Evolutionary conservation across 37 sponge, comb jelly and placozoan genomes (phyloP), one percentile per base, ranked within the genome.

Genomic region (Cliona cf. orientalis): DNA sequence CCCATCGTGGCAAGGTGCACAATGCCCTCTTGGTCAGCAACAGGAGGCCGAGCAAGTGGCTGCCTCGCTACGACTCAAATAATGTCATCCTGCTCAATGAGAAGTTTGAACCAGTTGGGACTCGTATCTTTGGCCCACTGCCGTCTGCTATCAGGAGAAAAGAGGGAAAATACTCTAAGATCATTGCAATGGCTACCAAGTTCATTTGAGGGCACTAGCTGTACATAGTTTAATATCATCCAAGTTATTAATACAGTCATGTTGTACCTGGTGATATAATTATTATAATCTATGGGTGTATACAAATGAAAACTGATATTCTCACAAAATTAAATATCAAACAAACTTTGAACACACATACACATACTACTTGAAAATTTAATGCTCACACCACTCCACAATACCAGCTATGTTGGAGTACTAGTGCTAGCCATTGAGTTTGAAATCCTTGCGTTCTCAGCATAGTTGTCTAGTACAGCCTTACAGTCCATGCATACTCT

Each of bases 91-190:
- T 92, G 31, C 59, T 92, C 38, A 84, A 92, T 28, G 76, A 88
- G 14, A 92, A 92, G 46, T 53, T 67, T 29, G 89, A 92, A 56
- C 93, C 93, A 5, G 72, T 92, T 11, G 93, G 90, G 28, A 92
- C 93, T n/a, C 79, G 93, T 0, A 84, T 92, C 5, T 59, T 76
- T 17, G 83, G 74, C 6, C 93, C 93, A 9, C 58, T 92, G 4
- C 93, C 93, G 1, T 84, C 93, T 5, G 49, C 72, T 5, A 38
- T 92, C 39, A 69, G 87, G 57, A 65, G 33, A 5, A 83, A 38
- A 62, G 65, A 71, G 34, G 73, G 86, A 14, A 26, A 89, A 68
- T 76, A 68, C 65, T 89, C 90, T 35, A 89, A 89, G 49, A 62
- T 89, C 35, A 69, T 89, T 42, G 90, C 90, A 12, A 70, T 89